Evolutionary conservation across 2,113 vertebrate genomes (phyloP).

Genomic region (Cepphus grylle): DNA sequence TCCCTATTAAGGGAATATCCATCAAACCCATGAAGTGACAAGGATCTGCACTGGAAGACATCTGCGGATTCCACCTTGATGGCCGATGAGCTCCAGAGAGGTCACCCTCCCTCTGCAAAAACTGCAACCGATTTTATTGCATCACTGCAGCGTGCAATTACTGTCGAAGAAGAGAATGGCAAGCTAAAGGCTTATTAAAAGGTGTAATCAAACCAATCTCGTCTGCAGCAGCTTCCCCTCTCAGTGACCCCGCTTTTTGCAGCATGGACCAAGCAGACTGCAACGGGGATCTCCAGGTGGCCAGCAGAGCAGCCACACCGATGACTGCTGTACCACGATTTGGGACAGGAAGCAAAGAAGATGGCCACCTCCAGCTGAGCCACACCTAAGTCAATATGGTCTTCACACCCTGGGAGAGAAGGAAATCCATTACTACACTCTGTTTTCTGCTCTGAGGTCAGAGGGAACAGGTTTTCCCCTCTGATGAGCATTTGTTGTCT

Average conservation of each 20-base stretch:
- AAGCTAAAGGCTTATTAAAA: background rate
- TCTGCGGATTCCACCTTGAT: accelerated
- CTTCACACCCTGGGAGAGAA: background rate
- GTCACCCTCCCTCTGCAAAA: background rate
- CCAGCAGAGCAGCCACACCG: accelerated
- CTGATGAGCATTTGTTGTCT: background rate
- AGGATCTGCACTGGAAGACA: background rate
- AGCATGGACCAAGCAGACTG: accelerated
- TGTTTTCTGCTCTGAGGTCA: background rate
- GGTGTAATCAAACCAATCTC: background rate
- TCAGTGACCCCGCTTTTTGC: background rate
- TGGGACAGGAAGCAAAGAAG: background rate
- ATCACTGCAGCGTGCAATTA: background rate
- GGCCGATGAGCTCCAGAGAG: background rate
- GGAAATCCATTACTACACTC: background rate
- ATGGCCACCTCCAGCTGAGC: background rate
- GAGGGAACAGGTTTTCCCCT: background rate
- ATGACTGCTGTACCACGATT: accelerated
- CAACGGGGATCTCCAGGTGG: background rate
- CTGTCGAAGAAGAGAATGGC: background rate
- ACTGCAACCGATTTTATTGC: background rate
- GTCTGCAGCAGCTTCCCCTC: background rate
- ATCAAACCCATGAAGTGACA: background rate
- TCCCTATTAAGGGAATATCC: background rate
- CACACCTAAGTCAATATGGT: background rate